phyloP scores from a whole-genome alignment of 2,113 vertebrate genomes.

The Semicossyphus pulcher region DNA sequence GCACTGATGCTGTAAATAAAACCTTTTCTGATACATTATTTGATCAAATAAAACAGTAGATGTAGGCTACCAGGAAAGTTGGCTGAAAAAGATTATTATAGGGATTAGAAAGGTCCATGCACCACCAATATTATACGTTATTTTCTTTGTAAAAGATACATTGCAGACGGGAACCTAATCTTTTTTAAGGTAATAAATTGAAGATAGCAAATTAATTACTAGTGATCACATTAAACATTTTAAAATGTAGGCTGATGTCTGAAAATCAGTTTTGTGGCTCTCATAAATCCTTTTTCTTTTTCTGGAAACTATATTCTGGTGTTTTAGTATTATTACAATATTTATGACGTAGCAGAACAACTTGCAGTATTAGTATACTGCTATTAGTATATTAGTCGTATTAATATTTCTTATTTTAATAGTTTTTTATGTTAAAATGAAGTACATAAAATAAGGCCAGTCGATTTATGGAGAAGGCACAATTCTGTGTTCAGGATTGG shows the following conservation, averaged over 20 bases:
- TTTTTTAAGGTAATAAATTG: neutral
- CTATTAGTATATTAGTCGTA: too few species aligned
- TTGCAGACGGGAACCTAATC: neutral
- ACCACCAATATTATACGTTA: too few species aligned
- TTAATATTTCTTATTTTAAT: too few species aligned
- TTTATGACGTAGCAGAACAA: too few species aligned
- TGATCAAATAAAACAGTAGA: neutral
- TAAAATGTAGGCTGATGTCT: too few species aligned
- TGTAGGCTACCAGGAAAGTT: neutral
- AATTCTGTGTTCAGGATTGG: constrained; percentile 62
- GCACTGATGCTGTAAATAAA: neutral
- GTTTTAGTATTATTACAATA: too few species aligned
- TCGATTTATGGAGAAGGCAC: constrained; percentile 40
- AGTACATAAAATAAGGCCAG: constrained; percentile 3
- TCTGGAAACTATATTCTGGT: too few species aligned
- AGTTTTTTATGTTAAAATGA: neutral
- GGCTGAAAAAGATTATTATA: neutral
- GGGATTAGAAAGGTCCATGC: neutral
- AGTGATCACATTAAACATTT: neutral
- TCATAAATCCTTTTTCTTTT: neutral
- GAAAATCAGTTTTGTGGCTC: too few species aligned
- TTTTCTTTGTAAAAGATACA: neutral
- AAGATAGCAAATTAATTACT: neutral
- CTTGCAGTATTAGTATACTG: too few species aligned
- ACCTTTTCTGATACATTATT: neutral